Percentiles rank a stretch among this genome's conserved stretches.
Evolutionary conservation across 2,888 invertebrate species (phyloP).

Genomic region (Choreutis nemorana): DNA sequence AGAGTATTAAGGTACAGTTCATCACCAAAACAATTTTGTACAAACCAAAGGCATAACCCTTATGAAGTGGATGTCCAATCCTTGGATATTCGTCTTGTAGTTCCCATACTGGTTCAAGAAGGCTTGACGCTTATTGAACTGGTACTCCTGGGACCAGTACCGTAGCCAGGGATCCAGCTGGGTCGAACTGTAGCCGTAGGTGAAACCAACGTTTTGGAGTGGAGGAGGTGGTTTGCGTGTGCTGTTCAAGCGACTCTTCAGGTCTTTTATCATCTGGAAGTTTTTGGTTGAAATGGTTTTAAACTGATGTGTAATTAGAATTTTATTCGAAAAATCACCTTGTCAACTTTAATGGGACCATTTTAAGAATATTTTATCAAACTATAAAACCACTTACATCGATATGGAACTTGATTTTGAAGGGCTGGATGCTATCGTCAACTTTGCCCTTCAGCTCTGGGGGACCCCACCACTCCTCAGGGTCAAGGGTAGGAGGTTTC

Average conservation of each 20-base stretch:
- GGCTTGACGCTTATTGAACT: conserved; percentile 61
- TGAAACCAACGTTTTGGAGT: conserved; percentile 70
- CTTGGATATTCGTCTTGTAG: conserved; percentile 73
- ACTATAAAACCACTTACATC: conserved; percentile 32
- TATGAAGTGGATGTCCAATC: conserved; percentile 74
- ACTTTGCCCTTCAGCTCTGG: conserved; percentile 28
- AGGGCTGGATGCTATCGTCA: conserved; percentile 53
- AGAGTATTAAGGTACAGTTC: too few relatives aligned
- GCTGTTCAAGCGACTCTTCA: conserved; percentile 10
- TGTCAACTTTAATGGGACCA: background rate
- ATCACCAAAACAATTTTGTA: too few relatives aligned
- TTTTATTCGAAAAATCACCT: background rate
- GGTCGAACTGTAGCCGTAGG: conserved; percentile 77
- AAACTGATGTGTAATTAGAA: too few relatives aligned
- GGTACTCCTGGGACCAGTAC: conserved; percentile 76
- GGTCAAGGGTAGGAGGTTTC: conserved; percentile 9
- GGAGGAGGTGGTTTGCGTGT: conserved; percentile 32
- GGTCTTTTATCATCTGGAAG: conserved; percentile 13
- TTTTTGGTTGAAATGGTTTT: too few relatives aligned
- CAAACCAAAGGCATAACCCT: conserved; percentile 64
- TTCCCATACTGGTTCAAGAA: conserved; percentile 72
- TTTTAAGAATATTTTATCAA: background rate
- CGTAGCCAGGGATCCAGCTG: conserved; percentile 67
- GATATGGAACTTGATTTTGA: conserved; percentile 56
- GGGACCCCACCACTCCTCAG: conserved; percentile 60